Evolutionary conservation across 2,888 invertebrate species (phyloP).

Genomic region (Quadroppia sp.): DNA sequence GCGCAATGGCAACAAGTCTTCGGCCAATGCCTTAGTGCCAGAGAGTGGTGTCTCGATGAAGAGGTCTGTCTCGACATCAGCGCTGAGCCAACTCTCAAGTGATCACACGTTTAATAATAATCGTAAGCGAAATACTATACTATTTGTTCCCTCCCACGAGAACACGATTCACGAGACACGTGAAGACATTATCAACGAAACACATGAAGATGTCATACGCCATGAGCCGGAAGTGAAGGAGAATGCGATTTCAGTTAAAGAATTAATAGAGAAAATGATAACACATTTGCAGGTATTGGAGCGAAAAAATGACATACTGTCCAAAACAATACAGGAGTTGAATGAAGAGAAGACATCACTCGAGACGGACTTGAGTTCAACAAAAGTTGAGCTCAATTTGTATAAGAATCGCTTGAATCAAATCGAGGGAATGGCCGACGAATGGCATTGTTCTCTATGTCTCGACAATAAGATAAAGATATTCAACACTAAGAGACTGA

Average conservation of each 20-base stretch:
- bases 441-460: constrained; percentile 26
- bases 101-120: not conserved
- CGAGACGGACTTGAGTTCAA: constrained; percentile 14
- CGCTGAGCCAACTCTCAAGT: not conserved
- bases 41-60: not conserved
- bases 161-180: not conserved
- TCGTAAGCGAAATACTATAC: not conserved
- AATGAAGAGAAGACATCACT: not conserved
- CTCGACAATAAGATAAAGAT: constrained; percentile 12
- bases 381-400: constrained; percentile 24
- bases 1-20: not conserved
- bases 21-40: not conserved
- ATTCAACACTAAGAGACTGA: constrained; percentile 10
- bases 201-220: not conserved
- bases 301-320: constrained; percentile 14
- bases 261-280: constrained; percentile 23
- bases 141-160: not conserved
- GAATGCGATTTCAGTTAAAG: not conserved
- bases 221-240: not conserved
- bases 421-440: not conserved
- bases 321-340: not conserved
- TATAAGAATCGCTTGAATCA: constrained; percentile 16
- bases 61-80: constrained; percentile 1
- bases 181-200: not conserved
- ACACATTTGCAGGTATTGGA: constrained; percentile 23